phyloP scores from a whole-genome alignment of 2,797 vertebrate genomes.

The Mormyrus proboscirostris region DNA sequence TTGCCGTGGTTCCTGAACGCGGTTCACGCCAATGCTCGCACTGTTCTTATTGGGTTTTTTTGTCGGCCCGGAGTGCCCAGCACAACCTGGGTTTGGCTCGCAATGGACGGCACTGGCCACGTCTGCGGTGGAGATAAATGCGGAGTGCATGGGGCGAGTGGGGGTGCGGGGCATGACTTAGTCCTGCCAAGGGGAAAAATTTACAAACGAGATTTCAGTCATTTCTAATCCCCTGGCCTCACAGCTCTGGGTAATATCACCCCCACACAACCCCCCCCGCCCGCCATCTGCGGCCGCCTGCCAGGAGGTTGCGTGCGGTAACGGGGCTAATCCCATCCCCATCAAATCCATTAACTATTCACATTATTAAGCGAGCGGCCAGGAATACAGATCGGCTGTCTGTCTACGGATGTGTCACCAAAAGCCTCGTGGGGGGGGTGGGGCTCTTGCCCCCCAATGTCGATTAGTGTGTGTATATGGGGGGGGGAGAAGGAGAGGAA shows the following conservation, averaged over 20 bases:
- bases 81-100: not conserved
- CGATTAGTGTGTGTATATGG: not conserved
- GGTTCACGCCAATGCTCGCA: no score
- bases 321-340: slow-evolving; percentile 50
- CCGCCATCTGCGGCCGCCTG: slow-evolving; percentile 51
- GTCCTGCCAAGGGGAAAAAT: slow-evolving; percentile 2
- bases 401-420: not conserved
- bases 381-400: not conserved
- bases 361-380: not conserved
- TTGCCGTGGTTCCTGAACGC: not conserved
- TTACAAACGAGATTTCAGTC: slow-evolving; percentile 25
- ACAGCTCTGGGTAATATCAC: not conserved
- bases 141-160: slow-evolving; percentile 8
- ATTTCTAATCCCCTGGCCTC: slow-evolving; percentile 19
- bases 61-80: not conserved
- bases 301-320: slow-evolving; percentile 44
- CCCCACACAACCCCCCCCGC: not conserved
- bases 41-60: not conserved
- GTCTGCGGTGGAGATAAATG: slow-evolving; percentile 21
- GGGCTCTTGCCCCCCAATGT: no score
- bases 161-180: not conserved
- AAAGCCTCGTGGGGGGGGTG: not conserved
- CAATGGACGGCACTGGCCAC: not conserved
- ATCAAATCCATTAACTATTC: slow-evolving; percentile 21
- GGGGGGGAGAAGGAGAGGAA: not conserved